Evolutionary conservation across 37 sponge, comb jelly and placozoan genomes (phyloP).

Genomic region (Hexactinellida sp.): DNA sequence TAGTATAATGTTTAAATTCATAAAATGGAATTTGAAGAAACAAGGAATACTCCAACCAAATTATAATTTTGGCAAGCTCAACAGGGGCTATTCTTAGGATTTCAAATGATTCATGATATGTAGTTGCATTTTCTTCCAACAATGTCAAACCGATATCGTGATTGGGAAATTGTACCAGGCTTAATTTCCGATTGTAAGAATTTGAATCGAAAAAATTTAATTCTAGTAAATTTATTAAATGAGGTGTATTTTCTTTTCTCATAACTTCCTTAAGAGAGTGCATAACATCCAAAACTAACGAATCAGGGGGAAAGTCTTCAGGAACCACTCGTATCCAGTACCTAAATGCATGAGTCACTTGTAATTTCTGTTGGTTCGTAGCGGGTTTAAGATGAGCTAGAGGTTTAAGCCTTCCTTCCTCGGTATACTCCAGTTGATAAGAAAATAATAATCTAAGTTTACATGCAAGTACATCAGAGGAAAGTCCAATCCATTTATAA

Average conservation of each 20-base stretch:
- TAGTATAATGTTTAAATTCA: not conserved
- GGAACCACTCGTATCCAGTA: not conserved
- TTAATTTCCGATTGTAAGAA: not conserved
- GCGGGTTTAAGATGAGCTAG: not conserved
- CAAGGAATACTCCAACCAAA: not conserved
- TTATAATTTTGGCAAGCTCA: conserved; percentile 1
- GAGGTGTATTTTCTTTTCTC: not conserved
- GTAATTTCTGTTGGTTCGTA: not conserved
- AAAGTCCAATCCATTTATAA: not conserved
- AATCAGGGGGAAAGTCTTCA: not conserved
- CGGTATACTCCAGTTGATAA: not conserved
- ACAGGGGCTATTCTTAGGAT: not conserved
- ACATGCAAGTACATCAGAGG: not conserved
- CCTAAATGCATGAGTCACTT: not conserved
- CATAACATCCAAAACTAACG: not conserved
- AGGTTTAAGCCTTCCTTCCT: not conserved
- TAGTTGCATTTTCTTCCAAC: not conserved
- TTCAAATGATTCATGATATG: not conserved
- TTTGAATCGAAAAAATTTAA: not conserved
- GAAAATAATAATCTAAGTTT: not conserved
- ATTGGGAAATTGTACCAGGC: not conserved
- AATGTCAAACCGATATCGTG: no score
- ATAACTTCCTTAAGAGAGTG: not conserved
- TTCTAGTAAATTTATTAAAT: not conserved
- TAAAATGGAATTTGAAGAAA: not conserved